These are phyloP conservation scores for Syngnathus rostellatus DNA, from an alignment of 2,797 vertebrate species.

Conservation along the genomic window DNA sequence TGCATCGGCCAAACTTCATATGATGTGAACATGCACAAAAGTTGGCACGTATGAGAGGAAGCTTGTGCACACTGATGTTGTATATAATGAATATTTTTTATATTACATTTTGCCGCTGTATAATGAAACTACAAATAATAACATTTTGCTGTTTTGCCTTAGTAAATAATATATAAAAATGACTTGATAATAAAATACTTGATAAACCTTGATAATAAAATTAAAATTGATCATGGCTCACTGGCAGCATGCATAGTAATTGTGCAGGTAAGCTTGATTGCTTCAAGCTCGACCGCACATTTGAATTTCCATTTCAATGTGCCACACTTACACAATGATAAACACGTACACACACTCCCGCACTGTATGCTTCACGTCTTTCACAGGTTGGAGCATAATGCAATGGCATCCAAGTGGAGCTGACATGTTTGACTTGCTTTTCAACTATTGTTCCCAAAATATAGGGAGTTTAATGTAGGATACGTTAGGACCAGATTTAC, in stretches of 20 bases:
- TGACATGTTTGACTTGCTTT: constrained; percentile 36
- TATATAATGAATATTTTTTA: neutral
- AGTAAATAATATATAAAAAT: neutral
- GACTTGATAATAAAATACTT: constrained; percentile 3
- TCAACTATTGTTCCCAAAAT: constrained; percentile 22
- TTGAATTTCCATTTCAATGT: constrained; percentile 8
- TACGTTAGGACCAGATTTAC: constrained; percentile 7
- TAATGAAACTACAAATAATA: constrained; percentile 1
- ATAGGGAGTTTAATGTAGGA: constrained; percentile 7
- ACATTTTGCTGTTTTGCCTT: constrained; percentile 2
- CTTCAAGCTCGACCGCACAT: constrained; percentile 20
- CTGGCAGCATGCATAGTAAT: constrained; percentile 8
- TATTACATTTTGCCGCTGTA: neutral
- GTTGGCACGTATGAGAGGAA: neutral
- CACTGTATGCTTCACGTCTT: constrained; percentile 8
- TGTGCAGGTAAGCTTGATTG: constrained; percentile 16
- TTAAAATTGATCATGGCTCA: neutral
- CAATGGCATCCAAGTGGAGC: constrained; percentile 26
- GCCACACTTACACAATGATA: neutral
- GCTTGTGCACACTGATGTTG: neutral
- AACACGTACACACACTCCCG: neutral
- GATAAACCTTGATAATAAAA: too few relatives aligned
- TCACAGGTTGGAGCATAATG: constrained; percentile 23
- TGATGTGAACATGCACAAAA: neutral
- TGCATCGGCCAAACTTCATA: neutral